Conservation (phyloP, 2,113 vertebrate genomes). For the Crotalus viridis region DNA sequence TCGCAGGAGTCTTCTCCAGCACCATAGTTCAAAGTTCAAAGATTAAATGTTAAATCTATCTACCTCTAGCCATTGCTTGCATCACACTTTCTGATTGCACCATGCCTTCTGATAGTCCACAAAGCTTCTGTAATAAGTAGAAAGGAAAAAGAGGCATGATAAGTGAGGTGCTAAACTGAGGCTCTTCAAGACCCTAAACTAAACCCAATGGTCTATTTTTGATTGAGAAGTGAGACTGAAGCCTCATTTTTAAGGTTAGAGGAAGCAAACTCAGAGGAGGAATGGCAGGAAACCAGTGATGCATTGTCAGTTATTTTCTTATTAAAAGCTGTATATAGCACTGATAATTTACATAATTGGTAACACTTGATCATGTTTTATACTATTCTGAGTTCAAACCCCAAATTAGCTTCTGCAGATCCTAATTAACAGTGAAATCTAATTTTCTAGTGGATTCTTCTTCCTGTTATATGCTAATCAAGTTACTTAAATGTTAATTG, state of each 20-base stretch:
- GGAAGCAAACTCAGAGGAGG: background rate
- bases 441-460: conserved; percentile 36
- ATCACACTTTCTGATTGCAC: background rate
- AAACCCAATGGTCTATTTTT: background rate
- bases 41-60: background rate
- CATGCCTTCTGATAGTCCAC: background rate
- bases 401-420: background rate
- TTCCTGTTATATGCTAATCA: conserved; percentile 48
- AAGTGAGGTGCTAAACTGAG: background rate
- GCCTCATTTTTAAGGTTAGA: background rate
- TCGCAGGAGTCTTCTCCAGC: no score
- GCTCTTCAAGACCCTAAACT: background rate
- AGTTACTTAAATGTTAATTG: conserved; percentile 52
- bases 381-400: background rate
- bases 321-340: background rate
- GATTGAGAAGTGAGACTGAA: background rate
- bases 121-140: background rate
- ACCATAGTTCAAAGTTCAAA: no score
- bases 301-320: background rate
- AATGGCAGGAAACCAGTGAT: background rate
- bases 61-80: background rate
- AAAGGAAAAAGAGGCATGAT: background rate
- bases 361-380: background rate
- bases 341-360: background rate
- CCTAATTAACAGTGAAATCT: conserved; percentile 17